Percentiles rank a stretch among this genome's conserved stretches.
phyloP scores from a whole-genome alignment of 1,140 invertebrate species.

The Pemphigus obesinymphae region DNA sequence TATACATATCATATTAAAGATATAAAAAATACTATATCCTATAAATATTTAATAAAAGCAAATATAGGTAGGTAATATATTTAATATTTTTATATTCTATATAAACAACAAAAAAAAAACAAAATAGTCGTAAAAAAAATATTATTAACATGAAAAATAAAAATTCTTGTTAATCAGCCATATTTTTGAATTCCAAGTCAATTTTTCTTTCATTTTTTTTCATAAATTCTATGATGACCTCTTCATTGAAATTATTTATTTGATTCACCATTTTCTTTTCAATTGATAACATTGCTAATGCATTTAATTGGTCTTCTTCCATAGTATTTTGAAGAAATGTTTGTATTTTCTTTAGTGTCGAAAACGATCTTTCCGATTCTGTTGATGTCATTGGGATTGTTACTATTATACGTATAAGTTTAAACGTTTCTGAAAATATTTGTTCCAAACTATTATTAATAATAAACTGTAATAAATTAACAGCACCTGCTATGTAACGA shows the following conservation, averaged over 20 bases:
- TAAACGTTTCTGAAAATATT: neutral
- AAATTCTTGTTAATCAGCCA: too few species aligned
- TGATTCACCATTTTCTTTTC: conserved; percentile 1
- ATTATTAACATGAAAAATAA: too few species aligned
- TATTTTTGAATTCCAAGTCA: neutral
- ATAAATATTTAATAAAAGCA: too few species aligned
- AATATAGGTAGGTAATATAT: too few species aligned
- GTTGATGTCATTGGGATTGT: neutral
- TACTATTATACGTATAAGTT: neutral
- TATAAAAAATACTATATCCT: too few species aligned
- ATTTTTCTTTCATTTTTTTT: neutral
- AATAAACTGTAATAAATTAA: neutral
- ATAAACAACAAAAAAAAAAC: too few species aligned
- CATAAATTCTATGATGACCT: neutral
- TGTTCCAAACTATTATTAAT: neutral
- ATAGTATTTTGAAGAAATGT: neutral
- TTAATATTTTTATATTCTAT: too few species aligned
- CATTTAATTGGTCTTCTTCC: neutral
- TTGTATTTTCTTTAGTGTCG: too few species aligned
- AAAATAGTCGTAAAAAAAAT: too few species aligned
- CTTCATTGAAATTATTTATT: neutral
- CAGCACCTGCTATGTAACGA: neutral
- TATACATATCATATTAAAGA: too few species aligned
- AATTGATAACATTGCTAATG: neutral
- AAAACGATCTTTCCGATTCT: too few species aligned